Percentiles rank a stretch among this genome's conserved stretches.
These are phyloP conservation scores for Leptopilina boulardi DNA, from an alignment of 1,140 invertebrate genomes.

Conservation along the genomic window DNA sequence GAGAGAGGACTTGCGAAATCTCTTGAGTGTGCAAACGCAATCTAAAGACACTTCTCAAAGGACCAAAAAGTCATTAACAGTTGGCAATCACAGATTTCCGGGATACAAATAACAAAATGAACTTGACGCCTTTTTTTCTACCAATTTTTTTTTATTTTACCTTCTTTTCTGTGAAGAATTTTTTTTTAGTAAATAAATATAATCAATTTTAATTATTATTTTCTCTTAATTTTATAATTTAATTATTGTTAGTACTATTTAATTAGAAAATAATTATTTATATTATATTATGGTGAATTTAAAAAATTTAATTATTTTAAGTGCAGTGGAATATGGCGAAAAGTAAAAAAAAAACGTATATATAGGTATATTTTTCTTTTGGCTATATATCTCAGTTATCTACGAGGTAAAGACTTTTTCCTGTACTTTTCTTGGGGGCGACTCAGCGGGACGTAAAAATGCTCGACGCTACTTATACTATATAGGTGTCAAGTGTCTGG, in stretches of 20 bases:
- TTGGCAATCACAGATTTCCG: conserved; percentile 63
- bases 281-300: not conserved
- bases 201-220: too few relatives aligned
- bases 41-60: conserved; percentile 48
- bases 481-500: conserved; percentile 54
- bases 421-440: conserved; percentile 14
- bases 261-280: too few relatives aligned
- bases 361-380: not conserved
- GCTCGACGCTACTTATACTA: conserved; percentile 33
- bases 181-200: too few relatives aligned
- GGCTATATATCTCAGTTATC: not conserved
- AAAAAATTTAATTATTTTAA: not conserved
- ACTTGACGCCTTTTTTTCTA: conserved; percentile 45
- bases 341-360: not conserved
- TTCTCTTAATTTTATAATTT: not conserved
- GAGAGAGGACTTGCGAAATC: conserved; percentile 59
- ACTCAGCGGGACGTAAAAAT: conserved; percentile 23
- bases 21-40: conserved; percentile 46
- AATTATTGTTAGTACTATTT: too few relatives aligned
- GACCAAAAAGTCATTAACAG: conserved; percentile 48
- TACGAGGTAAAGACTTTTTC: conserved; percentile 21
- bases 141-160: conserved; percentile 49
- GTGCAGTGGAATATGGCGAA: not conserved
- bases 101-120: conserved; percentile 48
- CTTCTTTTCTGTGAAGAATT: conserved; percentile 38